phyloP scores from a whole-genome alignment of 2,113 vertebrate species.

The Scopus umbretta region DNA sequence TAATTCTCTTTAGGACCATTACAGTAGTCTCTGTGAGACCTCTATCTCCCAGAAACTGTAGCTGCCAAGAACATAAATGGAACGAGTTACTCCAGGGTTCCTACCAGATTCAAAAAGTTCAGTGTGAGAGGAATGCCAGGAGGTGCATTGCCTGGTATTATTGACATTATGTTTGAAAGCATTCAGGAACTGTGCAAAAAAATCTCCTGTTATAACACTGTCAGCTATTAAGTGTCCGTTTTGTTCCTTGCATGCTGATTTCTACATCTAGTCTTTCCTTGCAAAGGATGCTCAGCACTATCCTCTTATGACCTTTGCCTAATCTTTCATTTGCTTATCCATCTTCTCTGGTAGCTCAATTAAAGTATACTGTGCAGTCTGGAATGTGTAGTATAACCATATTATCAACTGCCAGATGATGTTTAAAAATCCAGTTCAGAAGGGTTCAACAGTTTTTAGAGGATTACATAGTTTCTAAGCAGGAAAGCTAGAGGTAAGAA shows the following conservation, averaged over 20 bases:
- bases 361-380: neutral
- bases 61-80: neutral
- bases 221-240: neutral
- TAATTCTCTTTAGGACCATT: neutral
- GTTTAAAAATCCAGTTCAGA: neutral
- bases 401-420: neutral
- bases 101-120: neutral
- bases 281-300: neutral
- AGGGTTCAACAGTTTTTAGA: neutral
- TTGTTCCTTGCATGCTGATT: neutral
- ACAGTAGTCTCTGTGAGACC: neutral
- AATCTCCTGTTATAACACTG: neutral
- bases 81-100: neutral
- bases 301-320: neutral
- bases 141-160: neutral
- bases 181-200: neutral
- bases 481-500: neutral
- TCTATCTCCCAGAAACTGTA: neutral
- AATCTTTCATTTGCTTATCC: neutral
- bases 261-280: neutral
- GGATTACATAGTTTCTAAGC: neutral
- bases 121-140: neutral
- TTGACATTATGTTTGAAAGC: neutral
- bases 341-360: neutral
- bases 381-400: neutral